Conservation (phyloP, 2,797 vertebrate species). For the Rhabdomys pumilio region DNA sequence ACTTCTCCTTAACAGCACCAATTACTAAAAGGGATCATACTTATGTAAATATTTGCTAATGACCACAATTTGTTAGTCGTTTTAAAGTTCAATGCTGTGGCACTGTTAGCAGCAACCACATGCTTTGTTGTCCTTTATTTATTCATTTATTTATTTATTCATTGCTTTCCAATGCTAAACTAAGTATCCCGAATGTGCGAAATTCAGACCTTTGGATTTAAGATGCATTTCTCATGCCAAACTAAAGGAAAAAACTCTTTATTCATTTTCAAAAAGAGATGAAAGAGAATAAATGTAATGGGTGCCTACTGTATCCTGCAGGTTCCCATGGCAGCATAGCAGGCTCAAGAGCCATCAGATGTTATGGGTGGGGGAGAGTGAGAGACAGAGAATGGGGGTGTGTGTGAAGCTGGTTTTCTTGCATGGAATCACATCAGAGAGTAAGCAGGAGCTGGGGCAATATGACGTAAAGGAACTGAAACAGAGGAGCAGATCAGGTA, state of each 20-base stretch:
- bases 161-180: conserved; percentile 62
- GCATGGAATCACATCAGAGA: conserved; percentile 80
- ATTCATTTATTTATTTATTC: not conserved
- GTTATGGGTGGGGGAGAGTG: conserved; percentile 21
- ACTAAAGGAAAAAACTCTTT: conserved; percentile 53
- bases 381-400: conserved; percentile 66
- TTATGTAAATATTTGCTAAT: conserved; percentile 82
- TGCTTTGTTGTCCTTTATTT: not conserved
- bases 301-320: conserved; percentile 63
- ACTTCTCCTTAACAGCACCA: conserved; percentile 64
- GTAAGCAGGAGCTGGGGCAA: conserved; percentile 61
- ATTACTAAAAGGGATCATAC: conserved; percentile 73
- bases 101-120: conserved; percentile 42
- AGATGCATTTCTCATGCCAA: conserved; percentile 77
- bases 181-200: conserved; percentile 37
- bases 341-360: conserved; percentile 82
- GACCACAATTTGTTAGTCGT: conserved; percentile 67
- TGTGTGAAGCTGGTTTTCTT: conserved; percentile 59
- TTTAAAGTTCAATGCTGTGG: conserved; percentile 55
- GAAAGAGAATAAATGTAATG: conserved; percentile 78
- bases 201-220: conserved; percentile 72
- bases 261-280: conserved; percentile 75
- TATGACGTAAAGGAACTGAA: conserved; percentile 28
- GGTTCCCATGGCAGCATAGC: conserved; percentile 86
- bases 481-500: conserved; percentile 45